Percentiles rank a stretch among this genome's conserved stretches.
These are phyloP conservation scores for Dicrostonyx torquatus DNA, from an alignment of 2,797 vertebrate species.

Conservation along the genomic window DNA sequence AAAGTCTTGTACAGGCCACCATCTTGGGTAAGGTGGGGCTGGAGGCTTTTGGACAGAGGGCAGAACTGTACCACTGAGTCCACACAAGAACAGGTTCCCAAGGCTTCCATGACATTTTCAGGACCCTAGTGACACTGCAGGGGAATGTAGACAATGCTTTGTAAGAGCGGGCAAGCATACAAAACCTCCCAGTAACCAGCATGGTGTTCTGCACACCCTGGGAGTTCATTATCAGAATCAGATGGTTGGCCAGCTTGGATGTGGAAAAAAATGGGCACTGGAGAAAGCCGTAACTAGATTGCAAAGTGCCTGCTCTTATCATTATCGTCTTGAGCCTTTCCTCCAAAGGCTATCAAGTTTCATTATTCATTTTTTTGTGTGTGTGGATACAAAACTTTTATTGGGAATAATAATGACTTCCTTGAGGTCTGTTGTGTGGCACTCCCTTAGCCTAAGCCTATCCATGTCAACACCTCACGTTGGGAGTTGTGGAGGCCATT, in stretches of 20 bases:
- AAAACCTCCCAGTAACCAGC: background rate
- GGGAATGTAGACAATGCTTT: background rate
- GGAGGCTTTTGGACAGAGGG: too few relatives aligned
- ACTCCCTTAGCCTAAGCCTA: background rate
- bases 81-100: background rate
- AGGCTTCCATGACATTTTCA: background rate
- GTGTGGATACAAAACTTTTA: background rate
- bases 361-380: background rate
- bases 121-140: background rate
- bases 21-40: background rate
- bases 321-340: background rate
- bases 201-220: background rate
- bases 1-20: background rate
- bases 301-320: background rate
- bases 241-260: background rate
- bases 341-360: background rate
- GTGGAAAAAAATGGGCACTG: background rate
- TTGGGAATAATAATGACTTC: background rate
- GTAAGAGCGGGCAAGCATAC: background rate
- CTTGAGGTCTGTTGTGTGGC: background rate
- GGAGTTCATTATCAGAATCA: background rate
- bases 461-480: background rate
- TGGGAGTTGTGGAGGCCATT: background rate
- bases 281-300: background rate
- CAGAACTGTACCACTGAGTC: background rate